Base-by-base conservation (phyloP, 2,888 invertebrate genomes). In the Ormyrus thymus region DNA sequence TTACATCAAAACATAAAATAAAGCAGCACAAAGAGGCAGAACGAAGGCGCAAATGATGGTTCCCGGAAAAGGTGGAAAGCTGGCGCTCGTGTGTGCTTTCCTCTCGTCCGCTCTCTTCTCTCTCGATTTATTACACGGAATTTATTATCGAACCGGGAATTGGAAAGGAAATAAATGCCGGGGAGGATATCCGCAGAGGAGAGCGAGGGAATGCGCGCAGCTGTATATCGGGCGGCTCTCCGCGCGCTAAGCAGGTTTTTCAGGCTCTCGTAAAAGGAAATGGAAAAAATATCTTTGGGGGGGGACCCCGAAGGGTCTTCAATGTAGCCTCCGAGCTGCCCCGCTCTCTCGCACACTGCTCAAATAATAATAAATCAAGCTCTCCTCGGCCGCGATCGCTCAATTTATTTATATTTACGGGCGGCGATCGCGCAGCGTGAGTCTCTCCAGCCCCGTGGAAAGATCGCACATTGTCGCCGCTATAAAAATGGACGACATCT, bases 251-350 rank as follows among this genome's bases (percentile, higher is more conserved):
- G 64, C 76, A 76, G 74, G 80, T 82, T 86, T 87, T 87, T 83
- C 83, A 81, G 80, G 78, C n/a, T 29, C 15, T 8, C 79, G 78
- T 58, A 74, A 59, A 29, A 85, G 85, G 85, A 85, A 86, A 84
- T 81, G 83, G 79, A 81, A 83, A 84, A 85, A 84, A 83, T 64
- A 56, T 74, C 70, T 70, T 74, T 48, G 50, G 56, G 61, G 75
- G 75, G 51, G 29, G 29, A 7, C 43, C 45, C 64, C 13, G 55
- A 43, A 53, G 10, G 58, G 70, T 29, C 29, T 29, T 29, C 29
- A 15, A n/a, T 53, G 53, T 59, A 59, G 29, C 50, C 59, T 43
- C 15, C 15, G 48, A 10, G n/a, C 45, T 10, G 62, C 6, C 13
- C 7, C n/a, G n/a, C n/a, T n/a, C n/a, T n/a, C 53, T 64, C 50